Evolutionary conservation across 2,888 invertebrate genomes (phyloP), one percentile per base, ranked within the genome.

Genomic region (Epirrita christyi): DNA sequence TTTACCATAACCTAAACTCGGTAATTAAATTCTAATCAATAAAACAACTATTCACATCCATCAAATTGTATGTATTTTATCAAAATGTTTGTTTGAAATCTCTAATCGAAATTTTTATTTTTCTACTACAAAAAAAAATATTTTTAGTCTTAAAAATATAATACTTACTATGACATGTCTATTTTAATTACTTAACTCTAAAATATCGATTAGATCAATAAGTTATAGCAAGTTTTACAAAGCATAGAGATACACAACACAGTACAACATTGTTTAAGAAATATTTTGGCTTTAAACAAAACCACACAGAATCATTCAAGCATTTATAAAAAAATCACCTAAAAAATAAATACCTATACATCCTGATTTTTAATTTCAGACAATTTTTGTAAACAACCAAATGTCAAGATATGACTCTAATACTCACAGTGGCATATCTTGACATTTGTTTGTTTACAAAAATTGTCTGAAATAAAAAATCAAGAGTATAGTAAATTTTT

Each of bases 81-180:
- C 53, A 73, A 74, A 75, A 75, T 71, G 75, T 68, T 72, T 72
- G 73, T 66, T 68, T 67, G 59, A 70, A 71, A 36, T 56, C 34
- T 71, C 53, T 63, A 59, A 68, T 68, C 68, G 13, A 53, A 59
- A 21, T 21, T 32, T 9, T 32, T 7, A 9, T 7, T 9, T 59
- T 55, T 44, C 15, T 21, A 54, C 59, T 54, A 59, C 63, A 53
- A 55, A 70, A 63, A 67, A 69, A 71, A 57, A 43, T 13, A 67
- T 69, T 69, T 69, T 70, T 71, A 77, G 66, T 72, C 76, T 75
- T 75, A 71, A 67, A 66, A 70, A 72, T 61, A 60, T 58, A 64
- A 56, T 61, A 66, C 64, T 61, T 60, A 67, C 69, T 70, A 67
- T 59, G 65, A 70, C 63, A 64, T 61, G 50, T 59, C 59, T 64